Conservation (phyloP, 2,113 vertebrate genomes). For the Sclerurus mexicanus region DNA sequence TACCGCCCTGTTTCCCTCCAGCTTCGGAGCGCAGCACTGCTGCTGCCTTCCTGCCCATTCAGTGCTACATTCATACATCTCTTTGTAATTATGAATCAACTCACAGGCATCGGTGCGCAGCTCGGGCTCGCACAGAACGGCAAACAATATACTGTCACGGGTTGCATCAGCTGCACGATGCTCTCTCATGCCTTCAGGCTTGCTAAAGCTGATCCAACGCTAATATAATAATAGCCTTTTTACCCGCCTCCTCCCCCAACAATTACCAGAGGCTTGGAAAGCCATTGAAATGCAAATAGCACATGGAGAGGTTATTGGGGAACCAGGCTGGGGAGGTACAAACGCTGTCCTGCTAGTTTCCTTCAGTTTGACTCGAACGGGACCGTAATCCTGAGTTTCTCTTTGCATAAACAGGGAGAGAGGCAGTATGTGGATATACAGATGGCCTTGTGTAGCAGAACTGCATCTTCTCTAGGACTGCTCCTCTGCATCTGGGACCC, state of each 20-base stretch:
- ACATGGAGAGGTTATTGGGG: neutral
- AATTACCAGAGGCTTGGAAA: slow-evolving; percentile 28
- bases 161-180: slow-evolving; percentile 26
- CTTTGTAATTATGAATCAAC: slow-evolving; percentile 13
- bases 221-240: slow-evolving; percentile 29
- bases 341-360: neutral
- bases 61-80: neutral
- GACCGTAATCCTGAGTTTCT: neutral
- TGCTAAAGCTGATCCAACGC: slow-evolving; percentile 31
- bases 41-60: neutral
- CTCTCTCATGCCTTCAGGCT: slow-evolving; percentile 28
- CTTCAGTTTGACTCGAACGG: neutral
- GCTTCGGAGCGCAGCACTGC: neutral
- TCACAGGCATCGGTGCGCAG: neutral
- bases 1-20: neutral
- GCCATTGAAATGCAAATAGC: slow-evolving; percentile 61
- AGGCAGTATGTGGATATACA: neutral
- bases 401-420: neutral
- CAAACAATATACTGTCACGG: slow-evolving; percentile 9
- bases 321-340: neutral
- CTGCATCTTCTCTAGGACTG: neutral
- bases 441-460: rapidly evolving
- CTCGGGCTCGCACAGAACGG: neutral
- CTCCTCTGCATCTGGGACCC: neutral
- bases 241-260: slow-evolving; percentile 10